Base-by-base conservation (phyloP, 2,888 invertebrate genomes). In the Idaea biselata region DNA sequence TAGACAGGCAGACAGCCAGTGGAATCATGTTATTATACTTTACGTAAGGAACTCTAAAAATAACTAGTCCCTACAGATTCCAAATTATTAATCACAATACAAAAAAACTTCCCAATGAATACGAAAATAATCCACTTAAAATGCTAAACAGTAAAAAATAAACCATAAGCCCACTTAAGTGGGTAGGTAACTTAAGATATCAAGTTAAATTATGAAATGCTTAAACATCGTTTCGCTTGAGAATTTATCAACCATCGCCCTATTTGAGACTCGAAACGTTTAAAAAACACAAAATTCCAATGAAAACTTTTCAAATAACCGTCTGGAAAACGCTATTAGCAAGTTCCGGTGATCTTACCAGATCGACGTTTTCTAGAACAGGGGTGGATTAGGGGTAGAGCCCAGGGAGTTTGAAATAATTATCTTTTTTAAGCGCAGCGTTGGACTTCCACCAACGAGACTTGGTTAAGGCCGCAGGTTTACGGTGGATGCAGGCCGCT, bases 271-370 rank as follows among this genome's bases (percentile, higher is more conserved):
- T 60, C 59, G 62, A 65, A 71, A 63, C 73, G 68, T 76, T 77
- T 75, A 73, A 76, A 78, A 79, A 77, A 78, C 73, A 76, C 72
- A 73, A 78, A 68, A 76, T 76, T 74, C 72, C 61, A 64, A 62
- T 61, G 69, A 59, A 73, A 82, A 81, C 75, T 81, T 82, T 82
- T 80, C 78, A 77, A 82, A 81, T 82, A 80, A 80, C 77, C 71
- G 68, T 75, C 73, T 73, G 72, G 68, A 73, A 76, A 79, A 77
- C 74, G 79, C 75, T 76, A 77, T 80, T 81, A 78, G 76, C 73
- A 65, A 70, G 77, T 78, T 75, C 75, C 73, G 68, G 73, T 76
- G 79, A 79, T 80, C 75, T 76, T 78, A 72, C 68, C 68, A 70
- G 77, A 78, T 78, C 75, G 75, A 77, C 75, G 71, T 70, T 72